phyloP scores from a whole-genome alignment of 2,888 invertebrate species.

The Villa cingulata region DNA sequence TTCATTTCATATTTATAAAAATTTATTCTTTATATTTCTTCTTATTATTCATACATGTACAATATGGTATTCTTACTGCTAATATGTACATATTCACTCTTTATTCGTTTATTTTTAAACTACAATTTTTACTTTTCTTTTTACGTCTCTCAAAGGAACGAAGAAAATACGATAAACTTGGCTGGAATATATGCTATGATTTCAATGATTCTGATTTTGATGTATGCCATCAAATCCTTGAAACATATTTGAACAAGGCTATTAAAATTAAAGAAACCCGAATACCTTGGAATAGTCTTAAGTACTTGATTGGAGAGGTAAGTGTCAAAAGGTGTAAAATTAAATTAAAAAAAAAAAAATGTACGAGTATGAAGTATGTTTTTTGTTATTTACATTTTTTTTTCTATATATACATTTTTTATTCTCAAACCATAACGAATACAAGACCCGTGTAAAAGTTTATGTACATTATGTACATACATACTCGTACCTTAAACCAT shows the following conservation, averaged over 20 bases:
- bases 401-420: no score
- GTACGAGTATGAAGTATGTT: no score
- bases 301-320: slow-evolving; percentile 85
- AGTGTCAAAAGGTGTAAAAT: not conserved
- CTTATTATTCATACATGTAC: no score
- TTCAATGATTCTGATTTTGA: slow-evolving; percentile 88
- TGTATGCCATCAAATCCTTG: slow-evolving; percentile 73
- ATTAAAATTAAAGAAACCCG: slow-evolving; percentile 42
- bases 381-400: no score
- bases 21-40: not conserved
- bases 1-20: not conserved
- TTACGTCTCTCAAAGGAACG: slow-evolving; percentile 48
- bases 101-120: not conserved
- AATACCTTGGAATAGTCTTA: slow-evolving; percentile 81
- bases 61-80: no score
- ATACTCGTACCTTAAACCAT: no score
- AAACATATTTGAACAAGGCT: slow-evolving; percentile 66
- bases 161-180: slow-evolving; percentile 84
- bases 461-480: no score
- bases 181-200: slow-evolving; percentile 89
- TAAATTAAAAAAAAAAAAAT: no score
- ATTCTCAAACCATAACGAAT: no score
- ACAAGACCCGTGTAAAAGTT: no score
- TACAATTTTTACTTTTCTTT: not conserved
- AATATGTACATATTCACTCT: no score